phyloP scores from a whole-genome alignment of 2,113 vertebrate genomes.

The Ancistrus triradiatus region DNA sequence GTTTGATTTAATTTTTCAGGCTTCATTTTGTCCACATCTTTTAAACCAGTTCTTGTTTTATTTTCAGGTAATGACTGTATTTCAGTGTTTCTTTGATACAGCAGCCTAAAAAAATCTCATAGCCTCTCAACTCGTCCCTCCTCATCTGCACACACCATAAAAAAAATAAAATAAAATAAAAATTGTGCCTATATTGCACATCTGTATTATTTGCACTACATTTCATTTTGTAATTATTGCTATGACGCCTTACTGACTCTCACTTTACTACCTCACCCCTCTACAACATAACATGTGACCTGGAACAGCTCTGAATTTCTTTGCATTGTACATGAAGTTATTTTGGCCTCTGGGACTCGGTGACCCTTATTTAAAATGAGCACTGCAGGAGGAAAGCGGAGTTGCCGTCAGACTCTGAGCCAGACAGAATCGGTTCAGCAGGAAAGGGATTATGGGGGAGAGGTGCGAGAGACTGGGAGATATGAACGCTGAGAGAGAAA shows the following conservation, averaged over 20 bases:
- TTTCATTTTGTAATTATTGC: no score
- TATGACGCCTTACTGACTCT: background rate
- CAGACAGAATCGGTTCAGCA: conserved; percentile 42
- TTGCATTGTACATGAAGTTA: conserved; percentile 7
- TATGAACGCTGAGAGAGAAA: background rate
- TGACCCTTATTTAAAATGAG: conserved; percentile 22
- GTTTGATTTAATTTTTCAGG: no score
- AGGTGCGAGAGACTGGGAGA: conserved; percentile 9
- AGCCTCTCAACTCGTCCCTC: no score
- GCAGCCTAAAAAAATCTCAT: no score
- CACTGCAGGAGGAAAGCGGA: conserved; percentile 13
- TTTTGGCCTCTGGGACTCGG: conserved; percentile 10
- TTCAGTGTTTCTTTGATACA: no score
- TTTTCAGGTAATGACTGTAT: no score
- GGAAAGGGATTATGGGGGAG: conserved; percentile 16
- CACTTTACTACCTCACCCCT: background rate
- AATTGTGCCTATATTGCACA: no score
- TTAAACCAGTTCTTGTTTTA: no score
- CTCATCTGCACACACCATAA: no score
- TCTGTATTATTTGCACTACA: no score
- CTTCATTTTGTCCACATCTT: no score
- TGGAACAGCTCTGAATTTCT: background rate
- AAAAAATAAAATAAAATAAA: no score
- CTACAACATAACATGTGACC: background rate
- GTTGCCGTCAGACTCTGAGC: conserved; percentile 20